Evolutionary conservation across 2,888 invertebrate species (phyloP).

Genomic region (Euclidia mi): DNA sequence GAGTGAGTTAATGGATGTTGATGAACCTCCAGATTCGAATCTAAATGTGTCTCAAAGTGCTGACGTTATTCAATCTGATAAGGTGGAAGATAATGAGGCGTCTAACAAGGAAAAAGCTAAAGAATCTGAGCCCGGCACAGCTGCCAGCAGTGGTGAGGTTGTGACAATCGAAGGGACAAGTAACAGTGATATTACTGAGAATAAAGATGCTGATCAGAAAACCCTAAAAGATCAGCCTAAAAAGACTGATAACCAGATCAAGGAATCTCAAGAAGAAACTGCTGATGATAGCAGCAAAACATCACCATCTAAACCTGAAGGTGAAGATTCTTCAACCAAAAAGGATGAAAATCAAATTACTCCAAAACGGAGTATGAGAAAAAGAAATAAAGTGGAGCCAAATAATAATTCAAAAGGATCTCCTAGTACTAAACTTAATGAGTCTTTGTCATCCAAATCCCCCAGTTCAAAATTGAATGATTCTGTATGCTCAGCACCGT

Average conservation of each 20-base stretch:
- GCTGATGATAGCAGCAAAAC: conserved; percentile 20
- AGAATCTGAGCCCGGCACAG: conserved; percentile 21
- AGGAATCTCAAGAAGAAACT: conserved; percentile 17
- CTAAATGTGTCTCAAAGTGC: conserved; percentile 34
- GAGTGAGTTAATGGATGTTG: conserved; percentile 70
- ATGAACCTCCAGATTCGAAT: conserved; percentile 52
- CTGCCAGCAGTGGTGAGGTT: conserved; percentile 30
- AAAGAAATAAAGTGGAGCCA: conserved; percentile 65
- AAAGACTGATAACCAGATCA: conserved; percentile 12
- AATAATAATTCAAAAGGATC: conserved; percentile 64
- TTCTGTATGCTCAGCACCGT: conserved; percentile 53
- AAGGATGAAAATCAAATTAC: conserved; percentile 49
- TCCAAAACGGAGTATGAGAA: conserved; percentile 71
- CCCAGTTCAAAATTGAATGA: conserved; percentile 66
- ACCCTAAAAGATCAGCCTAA: conserved; percentile 8
- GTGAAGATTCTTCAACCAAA: conserved; percentile 17
- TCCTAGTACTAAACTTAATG: conserved; percentile 60
- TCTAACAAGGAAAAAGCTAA: not conserved
- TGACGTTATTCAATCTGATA: not conserved
- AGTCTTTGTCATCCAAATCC: conserved; percentile 61
- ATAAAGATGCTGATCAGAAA: conserved; percentile 18
- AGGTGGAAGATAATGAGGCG: not conserved
- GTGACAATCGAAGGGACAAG: conserved; percentile 62
- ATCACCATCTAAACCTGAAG: conserved; percentile 26
- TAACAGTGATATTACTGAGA: conserved; percentile 29